Conservation (phyloP, 2,113 vertebrate genomes). For the Chinchilla lanigera region DNA sequence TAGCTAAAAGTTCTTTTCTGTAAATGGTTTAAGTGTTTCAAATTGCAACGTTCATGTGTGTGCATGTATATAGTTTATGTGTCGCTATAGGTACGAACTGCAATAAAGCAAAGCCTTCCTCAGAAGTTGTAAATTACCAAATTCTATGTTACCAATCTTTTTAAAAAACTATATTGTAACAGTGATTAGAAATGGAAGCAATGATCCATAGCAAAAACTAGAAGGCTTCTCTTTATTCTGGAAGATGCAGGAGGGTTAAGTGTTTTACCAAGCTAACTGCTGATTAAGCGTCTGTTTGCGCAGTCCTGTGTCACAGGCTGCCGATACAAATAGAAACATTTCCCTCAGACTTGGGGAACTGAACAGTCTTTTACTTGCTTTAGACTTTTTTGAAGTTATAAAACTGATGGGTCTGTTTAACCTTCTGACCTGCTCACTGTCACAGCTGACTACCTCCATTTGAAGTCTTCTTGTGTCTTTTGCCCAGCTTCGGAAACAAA, state of each 20-base stretch:
- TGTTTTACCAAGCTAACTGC: not conserved
- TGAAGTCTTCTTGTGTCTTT: not conserved
- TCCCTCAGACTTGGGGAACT: not conserved
- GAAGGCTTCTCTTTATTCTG: not conserved
- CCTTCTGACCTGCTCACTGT: not conserved
- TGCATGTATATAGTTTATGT: not conserved
- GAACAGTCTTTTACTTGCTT: not conserved
- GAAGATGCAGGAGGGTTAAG: not conserved
- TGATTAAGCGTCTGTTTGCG: not conserved
- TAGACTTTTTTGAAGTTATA: constrained; percentile 33
- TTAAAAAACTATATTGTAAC: not conserved
- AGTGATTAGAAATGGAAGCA: not conserved
- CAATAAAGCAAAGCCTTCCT: constrained; percentile 44
- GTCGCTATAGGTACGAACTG: not conserved
- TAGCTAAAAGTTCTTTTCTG: constrained; percentile 31
- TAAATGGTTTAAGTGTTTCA: not conserved
- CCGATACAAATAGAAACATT: not conserved
- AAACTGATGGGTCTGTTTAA: not conserved
- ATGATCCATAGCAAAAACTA: not conserved
- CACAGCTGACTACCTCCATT: not conserved
- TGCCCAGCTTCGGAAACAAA: constrained; percentile 51
- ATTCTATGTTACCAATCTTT: not conserved
- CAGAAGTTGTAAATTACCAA: constrained; percentile 13
- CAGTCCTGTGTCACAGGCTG: not conserved
- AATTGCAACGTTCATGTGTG: not conserved